phyloP scores from a whole-genome alignment of 2,113 vertebrate genomes.

The Corythoichthys intestinalis region DNA sequence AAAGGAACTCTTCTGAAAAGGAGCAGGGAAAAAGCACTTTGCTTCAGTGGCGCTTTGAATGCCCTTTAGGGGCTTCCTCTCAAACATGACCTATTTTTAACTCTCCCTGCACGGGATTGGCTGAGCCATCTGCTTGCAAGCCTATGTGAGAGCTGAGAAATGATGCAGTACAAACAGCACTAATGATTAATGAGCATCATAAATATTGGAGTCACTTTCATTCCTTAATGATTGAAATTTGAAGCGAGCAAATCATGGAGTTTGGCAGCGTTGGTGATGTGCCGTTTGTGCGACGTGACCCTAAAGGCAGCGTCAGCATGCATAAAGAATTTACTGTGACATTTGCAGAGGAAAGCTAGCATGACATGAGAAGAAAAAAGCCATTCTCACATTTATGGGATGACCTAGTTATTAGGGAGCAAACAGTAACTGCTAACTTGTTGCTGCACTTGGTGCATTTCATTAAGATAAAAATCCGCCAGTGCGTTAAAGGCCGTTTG shows the following conservation, averaged over 20 bases:
- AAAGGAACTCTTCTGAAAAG: conserved; percentile 40
- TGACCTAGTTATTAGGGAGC: conserved; percentile 16
- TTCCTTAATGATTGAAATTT: conserved; percentile 11
- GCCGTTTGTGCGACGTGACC: conserved; percentile 24
- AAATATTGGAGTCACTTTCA: conserved; percentile 1
- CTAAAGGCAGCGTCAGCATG: conserved; percentile 50
- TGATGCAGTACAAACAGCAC: conserved; percentile 35
- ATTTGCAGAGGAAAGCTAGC: conserved; percentile 42
- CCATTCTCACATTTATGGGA: conserved; percentile 10
- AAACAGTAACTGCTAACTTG: not conserved
- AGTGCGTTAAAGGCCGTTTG: not conserved
- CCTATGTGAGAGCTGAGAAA: conserved; percentile 40
- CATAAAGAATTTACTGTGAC: conserved; percentile 63
- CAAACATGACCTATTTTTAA: conserved; percentile 77
- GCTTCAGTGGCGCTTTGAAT: conserved; percentile 63
- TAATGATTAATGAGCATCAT: conserved; percentile 32
- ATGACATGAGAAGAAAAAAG: conserved; percentile 23
- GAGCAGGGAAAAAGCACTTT: conserved; percentile 35
- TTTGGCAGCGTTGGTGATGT: conserved; percentile 4
- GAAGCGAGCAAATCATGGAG: not conserved
- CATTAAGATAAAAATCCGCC: not conserved
- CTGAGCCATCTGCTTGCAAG: conserved; percentile 49
- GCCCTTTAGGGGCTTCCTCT: conserved; percentile 70
- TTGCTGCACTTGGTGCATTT: not conserved
- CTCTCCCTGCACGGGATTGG: conserved; percentile 69